Evolutionary conservation across 2,888 invertebrate species (phyloP), one percentile per base, ranked within the genome.

Genomic region (Silvanus unidentatus): DNA sequence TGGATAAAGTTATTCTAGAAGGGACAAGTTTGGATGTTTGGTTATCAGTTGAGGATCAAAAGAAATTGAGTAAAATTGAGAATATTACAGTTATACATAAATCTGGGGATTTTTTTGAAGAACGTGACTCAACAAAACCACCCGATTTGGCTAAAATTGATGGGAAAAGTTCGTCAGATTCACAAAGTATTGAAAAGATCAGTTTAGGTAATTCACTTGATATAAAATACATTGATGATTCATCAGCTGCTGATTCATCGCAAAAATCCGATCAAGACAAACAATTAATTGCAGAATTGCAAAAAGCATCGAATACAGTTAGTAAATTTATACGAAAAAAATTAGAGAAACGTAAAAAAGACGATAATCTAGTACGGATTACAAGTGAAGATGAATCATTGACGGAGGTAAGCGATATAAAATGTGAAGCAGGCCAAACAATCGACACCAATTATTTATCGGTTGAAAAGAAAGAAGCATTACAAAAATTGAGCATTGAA

Each of bases 361-460:
- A 73, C 72, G 54, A 58, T 41, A 49, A 51, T 45, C 36, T 57
- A 45, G 54, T 67, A 3, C 55, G 76, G 42, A 72, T 79, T 48
- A 78, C 77, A 2, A 84, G 84, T 55, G 82, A 80, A 59, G 84
- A 84, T 59, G 84, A 84, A 59, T 83, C 83, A 4, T 69, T 83
- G 50, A 83, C 83, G 1, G 81, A 82, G 68, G 78, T 80, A 0
- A 81, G 79, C 55, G 81, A 81, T 37, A 61, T 80, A 28, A 81
- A 78, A 64, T 71, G 72, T 11, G 70, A 71, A 54, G n/a, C n/a
- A n/a, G 42, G 43, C 9, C 45, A 50, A 35, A 57, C 58, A 41
- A 47, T 57, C 8, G 78, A 76, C 43, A 66, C 74, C 42, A 74
- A 76, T 40, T 65, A 77, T 39, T 73, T 79, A 30, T 76, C 71